Percentiles rank a stretch among this genome's conserved stretches.
Evolutionary conservation across 1,140 invertebrate species (phyloP).

Genomic region (Phymorhynchus buccinoides): DNA sequence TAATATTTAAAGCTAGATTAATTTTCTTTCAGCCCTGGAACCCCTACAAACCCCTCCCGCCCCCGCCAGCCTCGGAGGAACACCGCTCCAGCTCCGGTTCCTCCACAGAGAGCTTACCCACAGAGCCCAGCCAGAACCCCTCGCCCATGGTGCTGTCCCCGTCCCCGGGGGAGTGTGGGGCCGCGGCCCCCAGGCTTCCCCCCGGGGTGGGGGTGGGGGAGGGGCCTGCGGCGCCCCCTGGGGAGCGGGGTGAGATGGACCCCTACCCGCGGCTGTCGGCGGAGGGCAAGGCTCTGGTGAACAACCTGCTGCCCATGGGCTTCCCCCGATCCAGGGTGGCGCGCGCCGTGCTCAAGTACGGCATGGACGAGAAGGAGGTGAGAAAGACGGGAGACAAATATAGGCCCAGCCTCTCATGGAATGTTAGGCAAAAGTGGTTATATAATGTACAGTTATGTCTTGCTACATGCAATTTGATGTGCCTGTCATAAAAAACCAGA

Average conservation of each 20-base stretch:
- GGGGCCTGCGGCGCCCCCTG: too few species aligned
- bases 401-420: too few species aligned
- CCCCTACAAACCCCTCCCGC: constrained; percentile 54
- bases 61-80: constrained; percentile 28
- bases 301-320: constrained; percentile 86
- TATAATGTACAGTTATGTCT: too few species aligned
- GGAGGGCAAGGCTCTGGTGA: constrained; percentile 80
- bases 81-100: constrained; percentile 21
- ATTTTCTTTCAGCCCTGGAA: constrained; percentile 58
- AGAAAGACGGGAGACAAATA: constrained; percentile 39
- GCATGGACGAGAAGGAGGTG: constrained; percentile 89
- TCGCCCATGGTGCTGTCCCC: constrained; percentile 3
- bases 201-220: too few species aligned
- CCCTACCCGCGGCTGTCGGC: constrained; percentile 77
- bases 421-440: too few species aligned
- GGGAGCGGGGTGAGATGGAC: constrained; percentile 60
- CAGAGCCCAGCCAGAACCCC: constrained; percentile 10
- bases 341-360: constrained; percentile 82
- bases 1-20: not conserved
- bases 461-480: too few species aligned
- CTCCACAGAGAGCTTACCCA: constrained; percentile 23
- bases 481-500: too few species aligned
- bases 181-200: not conserved
- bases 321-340: constrained; percentile 84
- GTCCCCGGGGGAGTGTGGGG: not conserved